These are phyloP conservation scores for Amorpha juglandis DNA, from an alignment of 2,888 invertebrate species.

Conservation along the genomic window DNA sequence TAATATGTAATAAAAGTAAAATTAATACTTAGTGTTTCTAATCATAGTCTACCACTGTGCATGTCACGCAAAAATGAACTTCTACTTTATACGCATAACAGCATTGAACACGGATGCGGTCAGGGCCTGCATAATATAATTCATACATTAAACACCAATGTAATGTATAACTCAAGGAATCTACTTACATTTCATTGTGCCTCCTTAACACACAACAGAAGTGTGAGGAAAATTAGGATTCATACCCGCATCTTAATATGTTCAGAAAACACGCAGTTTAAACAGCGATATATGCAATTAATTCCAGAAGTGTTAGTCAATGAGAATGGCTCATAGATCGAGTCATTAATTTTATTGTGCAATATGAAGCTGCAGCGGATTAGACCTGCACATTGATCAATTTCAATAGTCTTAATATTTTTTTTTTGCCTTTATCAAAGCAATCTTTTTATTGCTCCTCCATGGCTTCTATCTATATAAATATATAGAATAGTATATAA, in stretches of 20 bases:
- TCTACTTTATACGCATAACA: background rate
- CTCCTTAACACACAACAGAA: constrained; percentile 13
- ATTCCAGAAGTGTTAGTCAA: constrained; percentile 3
- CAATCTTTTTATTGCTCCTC: background rate
- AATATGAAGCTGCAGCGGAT: background rate
- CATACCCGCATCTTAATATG: background rate
- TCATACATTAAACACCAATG: constrained; percentile 5
- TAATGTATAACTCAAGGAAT: constrained; percentile 13
- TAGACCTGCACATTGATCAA: background rate
- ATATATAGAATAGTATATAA: too few relatives aligned
- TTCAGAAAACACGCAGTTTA: constrained; percentile 4
- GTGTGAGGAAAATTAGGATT: background rate
- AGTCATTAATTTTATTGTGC: background rate
- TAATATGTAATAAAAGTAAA: too few relatives aligned
- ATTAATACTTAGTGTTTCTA: too few relatives aligned
- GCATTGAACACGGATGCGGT: too few relatives aligned
- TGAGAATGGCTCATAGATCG: background rate
- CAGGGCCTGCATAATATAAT: background rate
- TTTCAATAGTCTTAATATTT: background rate
- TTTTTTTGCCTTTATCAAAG: background rate
- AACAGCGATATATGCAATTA: background rate
- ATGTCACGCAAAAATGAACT: background rate
- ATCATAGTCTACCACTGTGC: too few relatives aligned
- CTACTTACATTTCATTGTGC: constrained; percentile 20
- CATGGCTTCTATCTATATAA: too few relatives aligned